Conservation (phyloP, 2,113 vertebrate genomes). For the Opisthocomus hoazin region DNA sequence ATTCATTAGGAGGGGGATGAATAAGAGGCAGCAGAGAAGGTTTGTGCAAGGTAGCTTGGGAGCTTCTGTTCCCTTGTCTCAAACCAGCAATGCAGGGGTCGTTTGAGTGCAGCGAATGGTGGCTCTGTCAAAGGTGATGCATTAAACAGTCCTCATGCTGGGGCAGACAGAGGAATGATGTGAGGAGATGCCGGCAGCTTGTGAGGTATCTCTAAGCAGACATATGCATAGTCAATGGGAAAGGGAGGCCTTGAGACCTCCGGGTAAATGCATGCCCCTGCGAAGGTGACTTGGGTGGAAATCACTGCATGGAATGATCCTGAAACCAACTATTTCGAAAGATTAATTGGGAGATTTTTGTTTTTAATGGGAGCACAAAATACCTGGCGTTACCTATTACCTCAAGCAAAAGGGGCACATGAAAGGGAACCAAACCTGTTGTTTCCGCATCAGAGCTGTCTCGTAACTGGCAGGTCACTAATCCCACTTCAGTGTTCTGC, state of each 20-base stretch:
- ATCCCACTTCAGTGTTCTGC: neutral
- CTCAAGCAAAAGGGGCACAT: neutral
- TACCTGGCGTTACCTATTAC: neutral
- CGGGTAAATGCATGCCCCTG: neutral
- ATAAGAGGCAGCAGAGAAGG: neutral
- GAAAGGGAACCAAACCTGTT: neutral
- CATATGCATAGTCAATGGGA: neutral
- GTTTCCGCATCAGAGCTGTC: neutral
- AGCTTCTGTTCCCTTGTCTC: neutral
- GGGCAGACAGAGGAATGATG: neutral
- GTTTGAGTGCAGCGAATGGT: neutral
- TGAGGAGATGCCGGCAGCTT: neutral
- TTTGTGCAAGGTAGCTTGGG: neutral
- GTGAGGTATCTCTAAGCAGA: neutral
- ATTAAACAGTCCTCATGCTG: neutral
- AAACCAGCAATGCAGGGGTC: neutral
- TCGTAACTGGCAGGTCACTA: neutral
- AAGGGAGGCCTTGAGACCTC: neutral
- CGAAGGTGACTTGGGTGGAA: neutral
- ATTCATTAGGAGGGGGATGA: conserved; percentile 28
- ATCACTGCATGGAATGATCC: neutral
- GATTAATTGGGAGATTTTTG: neutral
- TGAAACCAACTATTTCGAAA: neutral
- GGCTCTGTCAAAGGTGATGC: neutral
- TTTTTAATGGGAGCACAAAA: neutral